Evolutionary conservation across 2,888 invertebrate species (phyloP).

Genomic region (Bhutanitis thaidina): DNA sequence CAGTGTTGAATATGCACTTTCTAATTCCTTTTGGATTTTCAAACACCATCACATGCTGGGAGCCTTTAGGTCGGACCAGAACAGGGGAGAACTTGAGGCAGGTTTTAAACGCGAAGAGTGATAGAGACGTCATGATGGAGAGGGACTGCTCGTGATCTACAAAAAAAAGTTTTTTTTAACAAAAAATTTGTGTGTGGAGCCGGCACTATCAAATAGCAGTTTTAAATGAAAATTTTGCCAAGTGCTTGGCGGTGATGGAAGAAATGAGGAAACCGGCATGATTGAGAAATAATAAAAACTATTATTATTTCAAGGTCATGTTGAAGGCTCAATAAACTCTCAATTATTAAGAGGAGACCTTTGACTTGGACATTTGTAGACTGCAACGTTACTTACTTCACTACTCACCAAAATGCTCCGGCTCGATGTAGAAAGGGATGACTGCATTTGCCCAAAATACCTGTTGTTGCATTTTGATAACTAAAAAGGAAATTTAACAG

Average conservation of each 20-base stretch:
- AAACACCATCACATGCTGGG: conserved; percentile 50
- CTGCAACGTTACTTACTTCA: too few species aligned
- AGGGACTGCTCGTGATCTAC: conserved; percentile 53
- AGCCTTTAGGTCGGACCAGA: conserved; percentile 33
- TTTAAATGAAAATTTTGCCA: too few species aligned
- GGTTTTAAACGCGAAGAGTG: conserved; percentile 48
- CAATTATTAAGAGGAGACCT: too few species aligned
- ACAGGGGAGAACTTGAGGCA: conserved; percentile 61
- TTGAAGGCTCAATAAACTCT: too few species aligned
- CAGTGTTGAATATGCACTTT: conserved; percentile 38
- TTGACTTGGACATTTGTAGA: too few species aligned
- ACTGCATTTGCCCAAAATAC: conserved; percentile 58
- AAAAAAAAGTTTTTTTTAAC: not conserved
- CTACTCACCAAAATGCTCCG: conserved; percentile 59
- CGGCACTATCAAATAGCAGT: too few species aligned
- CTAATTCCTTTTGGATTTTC: conserved; percentile 48
- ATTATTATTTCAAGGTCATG: too few species aligned
- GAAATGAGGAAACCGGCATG: too few species aligned
- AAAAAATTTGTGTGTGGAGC: too few species aligned
- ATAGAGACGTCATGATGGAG: conserved; percentile 44
- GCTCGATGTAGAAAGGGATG: conserved; percentile 55
- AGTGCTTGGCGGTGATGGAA: too few species aligned
- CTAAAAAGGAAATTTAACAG: conserved; percentile 18
- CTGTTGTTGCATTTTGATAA: conserved; percentile 22
- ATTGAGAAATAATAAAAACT: too few species aligned